Evolutionary conservation across 2,888 invertebrate species (phyloP).

Genomic region (Dynastes hyllus): DNA sequence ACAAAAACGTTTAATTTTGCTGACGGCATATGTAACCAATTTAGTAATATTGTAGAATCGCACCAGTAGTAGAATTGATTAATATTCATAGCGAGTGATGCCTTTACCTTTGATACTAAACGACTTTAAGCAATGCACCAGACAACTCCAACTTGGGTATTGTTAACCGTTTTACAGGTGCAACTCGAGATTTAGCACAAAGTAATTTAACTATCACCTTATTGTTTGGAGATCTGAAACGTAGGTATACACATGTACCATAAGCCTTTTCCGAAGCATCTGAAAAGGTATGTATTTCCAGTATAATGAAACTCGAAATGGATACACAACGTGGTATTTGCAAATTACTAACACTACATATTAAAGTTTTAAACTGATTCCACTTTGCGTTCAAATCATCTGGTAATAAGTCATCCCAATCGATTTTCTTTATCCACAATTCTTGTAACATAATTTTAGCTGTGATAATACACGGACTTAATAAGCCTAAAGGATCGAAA

Average conservation of each 20-base stretch:
- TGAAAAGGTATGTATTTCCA: background rate
- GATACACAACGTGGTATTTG: background rate
- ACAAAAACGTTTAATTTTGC: too few relatives aligned
- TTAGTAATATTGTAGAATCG: slow-evolving; percentile 41
- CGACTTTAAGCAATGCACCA: slow-evolving; percentile 43
- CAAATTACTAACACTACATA: background rate
- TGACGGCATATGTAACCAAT: slow-evolving; percentile 8
- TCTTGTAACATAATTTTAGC: too few relatives aligned
- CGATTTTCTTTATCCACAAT: slow-evolving; percentile 5
- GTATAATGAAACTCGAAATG: background rate
- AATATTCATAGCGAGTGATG: background rate
- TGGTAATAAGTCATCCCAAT: slow-evolving; percentile 47
- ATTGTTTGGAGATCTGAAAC: background rate
- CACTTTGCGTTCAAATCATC: background rate
- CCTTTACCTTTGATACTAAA: background rate
- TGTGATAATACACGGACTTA: too few relatives aligned
- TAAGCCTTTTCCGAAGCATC: slow-evolving; percentile 31
- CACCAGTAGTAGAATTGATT: slow-evolving; percentile 22
- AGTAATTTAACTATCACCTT: slow-evolving; percentile 43
- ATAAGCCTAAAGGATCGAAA: too few relatives aligned
- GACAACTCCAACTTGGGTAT: slow-evolving; percentile 54
- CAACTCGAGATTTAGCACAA: slow-evolving; percentile 53
- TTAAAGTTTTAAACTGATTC: background rate
- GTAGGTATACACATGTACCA: slow-evolving; percentile 38
- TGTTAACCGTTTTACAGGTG: slow-evolving; percentile 50